These are phyloP conservation scores for Procambarus clarkii DNA, from an alignment of 1,140 invertebrate genomes.

Conservation along the genomic window DNA sequence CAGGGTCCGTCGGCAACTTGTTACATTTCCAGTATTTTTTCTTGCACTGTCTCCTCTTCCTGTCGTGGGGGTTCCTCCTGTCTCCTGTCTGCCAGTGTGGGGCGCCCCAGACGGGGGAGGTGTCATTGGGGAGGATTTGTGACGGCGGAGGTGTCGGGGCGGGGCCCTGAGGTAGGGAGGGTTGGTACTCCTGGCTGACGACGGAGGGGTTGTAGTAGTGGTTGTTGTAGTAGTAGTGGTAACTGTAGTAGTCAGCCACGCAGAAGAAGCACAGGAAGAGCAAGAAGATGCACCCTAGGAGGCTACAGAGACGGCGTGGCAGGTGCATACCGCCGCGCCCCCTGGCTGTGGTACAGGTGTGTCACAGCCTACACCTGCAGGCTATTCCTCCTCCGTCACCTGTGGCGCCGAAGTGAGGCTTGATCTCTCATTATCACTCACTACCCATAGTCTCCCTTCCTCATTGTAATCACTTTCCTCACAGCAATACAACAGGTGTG, in stretches of 20 bases:
- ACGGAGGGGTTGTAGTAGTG: constrained; percentile 25
- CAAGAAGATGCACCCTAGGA: constrained; percentile 35
- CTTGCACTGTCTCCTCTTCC: constrained; percentile 21
- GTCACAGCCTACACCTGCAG: constrained; percentile 6
- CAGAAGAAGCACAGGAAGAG: constrained; percentile 42
- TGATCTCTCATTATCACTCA: constrained; percentile 8
- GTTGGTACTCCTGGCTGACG: not conserved
- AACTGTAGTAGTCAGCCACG: constrained; percentile 41
- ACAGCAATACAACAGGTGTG: not conserved
- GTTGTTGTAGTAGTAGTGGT: constrained; percentile 52
- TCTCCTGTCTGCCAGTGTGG: not conserved
- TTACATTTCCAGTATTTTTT: constrained; percentile 14
- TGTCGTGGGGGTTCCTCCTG: not conserved
- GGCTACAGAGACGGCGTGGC: constrained; percentile 60
- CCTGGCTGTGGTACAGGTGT: not conserved
- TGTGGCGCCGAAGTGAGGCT: no score
- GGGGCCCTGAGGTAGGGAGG: not conserved
- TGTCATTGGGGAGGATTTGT: constrained; percentile 1
- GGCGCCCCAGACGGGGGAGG: not conserved
- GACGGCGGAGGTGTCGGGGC: not conserved
- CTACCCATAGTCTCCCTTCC: not conserved
- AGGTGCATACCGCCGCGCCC: constrained; percentile 46
- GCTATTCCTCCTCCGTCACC: not conserved
- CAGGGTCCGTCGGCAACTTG: constrained; percentile 25
- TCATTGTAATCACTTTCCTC: no score